These are phyloP conservation scores for Rhyacichthys aspro DNA, from an alignment of 2,797 vertebrate genomes.

Conservation along the genomic window DNA sequence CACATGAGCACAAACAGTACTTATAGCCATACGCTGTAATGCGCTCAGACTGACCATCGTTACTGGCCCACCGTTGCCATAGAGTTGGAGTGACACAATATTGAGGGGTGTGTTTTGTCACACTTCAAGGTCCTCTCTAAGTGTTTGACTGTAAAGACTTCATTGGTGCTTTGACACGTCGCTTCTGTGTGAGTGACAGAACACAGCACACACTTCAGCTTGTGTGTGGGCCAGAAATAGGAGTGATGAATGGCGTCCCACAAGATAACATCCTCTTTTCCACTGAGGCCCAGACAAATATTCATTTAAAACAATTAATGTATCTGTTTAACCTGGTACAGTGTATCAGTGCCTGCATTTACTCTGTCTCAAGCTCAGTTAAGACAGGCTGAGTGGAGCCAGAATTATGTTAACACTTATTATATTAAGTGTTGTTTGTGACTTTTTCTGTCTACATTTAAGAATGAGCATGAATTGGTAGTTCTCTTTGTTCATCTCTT, in stretches of 20 bases:
- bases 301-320: conserved; percentile 50
- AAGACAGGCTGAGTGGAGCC: too few relatives aligned
- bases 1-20: conserved; percentile 6
- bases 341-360: too few relatives aligned
- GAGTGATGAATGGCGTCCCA: conserved; percentile 70
- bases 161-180: conserved; percentile 23
- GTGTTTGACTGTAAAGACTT: conserved; percentile 61
- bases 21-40: conserved; percentile 38
- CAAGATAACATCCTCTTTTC: conserved; percentile 69
- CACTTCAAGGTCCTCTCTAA: conserved; percentile 41
- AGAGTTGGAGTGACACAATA: conserved; percentile 62
- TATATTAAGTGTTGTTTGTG: too few relatives aligned
- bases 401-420: too few relatives aligned
- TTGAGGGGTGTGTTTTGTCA: conserved; percentile 44
- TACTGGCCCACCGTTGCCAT: conserved; percentile 63
- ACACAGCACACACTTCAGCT: too few relatives aligned
- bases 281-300: conserved; percentile 64
- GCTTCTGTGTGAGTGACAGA: conserved; percentile 10
- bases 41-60: conserved; percentile 26
- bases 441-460: too few relatives aligned
- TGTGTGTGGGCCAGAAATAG: conserved; percentile 72
- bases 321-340: too few relatives aligned
- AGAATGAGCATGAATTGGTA: too few relatives aligned
- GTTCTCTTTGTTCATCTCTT: too few relatives aligned
- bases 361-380: too few relatives aligned